Conservation (phyloP, 1,140 invertebrate species). For the Trinorchestia longiramus region DNA sequence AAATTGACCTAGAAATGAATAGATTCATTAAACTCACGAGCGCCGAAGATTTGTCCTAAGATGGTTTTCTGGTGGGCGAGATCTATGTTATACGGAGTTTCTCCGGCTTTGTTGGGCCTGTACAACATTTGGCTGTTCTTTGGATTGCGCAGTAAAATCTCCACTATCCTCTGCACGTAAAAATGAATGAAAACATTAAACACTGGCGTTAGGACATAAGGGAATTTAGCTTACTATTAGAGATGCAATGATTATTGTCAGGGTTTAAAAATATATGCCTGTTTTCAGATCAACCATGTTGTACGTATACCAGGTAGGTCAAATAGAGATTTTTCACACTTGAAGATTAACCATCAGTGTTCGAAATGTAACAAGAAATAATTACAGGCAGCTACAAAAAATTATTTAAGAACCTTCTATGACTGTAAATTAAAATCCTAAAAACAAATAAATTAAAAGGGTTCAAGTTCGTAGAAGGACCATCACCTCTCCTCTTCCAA, state of each 20-base stretch:
- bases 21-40: conserved; percentile 76
- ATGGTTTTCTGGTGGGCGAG: conserved; percentile 94
- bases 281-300: neutral
- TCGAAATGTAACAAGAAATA: neutral
- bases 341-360: neutral
- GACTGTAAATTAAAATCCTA: too few species aligned
- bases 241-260: neutral
- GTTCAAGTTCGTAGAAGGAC: too few species aligned
- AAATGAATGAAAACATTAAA: conserved; percentile 40
- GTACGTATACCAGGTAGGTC: neutral
- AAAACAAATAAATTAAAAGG: too few species aligned
- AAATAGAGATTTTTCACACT: neutral
- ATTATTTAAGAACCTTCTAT: neutral
- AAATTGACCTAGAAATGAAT: neutral
- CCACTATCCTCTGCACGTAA: conserved; percentile 79
- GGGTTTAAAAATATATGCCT: neutral
- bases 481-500: too few species aligned
- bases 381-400: neutral
- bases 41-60: conserved; percentile 94
- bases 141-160: conserved; percentile 93
- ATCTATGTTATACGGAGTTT: conserved; percentile 99
- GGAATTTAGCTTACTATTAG: neutral
- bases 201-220: neutral
- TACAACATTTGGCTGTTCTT: conserved; percentile 96
- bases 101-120: conserved; percentile 88